Evolutionary conservation across 2,113 vertebrate species (phyloP).

Genomic region (Puntigrus tetrazona): DNA sequence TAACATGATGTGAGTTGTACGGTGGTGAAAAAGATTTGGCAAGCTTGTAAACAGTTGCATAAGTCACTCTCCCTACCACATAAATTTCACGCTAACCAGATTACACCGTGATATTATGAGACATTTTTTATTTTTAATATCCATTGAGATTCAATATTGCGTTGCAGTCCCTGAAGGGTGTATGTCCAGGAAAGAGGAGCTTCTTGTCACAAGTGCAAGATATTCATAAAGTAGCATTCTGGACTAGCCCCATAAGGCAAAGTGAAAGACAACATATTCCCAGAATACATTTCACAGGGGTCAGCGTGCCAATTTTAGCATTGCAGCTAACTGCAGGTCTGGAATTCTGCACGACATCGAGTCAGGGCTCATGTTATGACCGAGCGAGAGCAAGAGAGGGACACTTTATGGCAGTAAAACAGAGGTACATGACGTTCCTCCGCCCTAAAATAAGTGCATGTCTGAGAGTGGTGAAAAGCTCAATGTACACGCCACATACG

Average conservation of each 20-base stretch:
- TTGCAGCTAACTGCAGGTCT: constrained; percentile 62
- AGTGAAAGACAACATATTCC: constrained; percentile 71
- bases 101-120: background rate
- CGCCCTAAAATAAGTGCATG: constrained; percentile 24
- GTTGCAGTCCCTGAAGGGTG: background rate
- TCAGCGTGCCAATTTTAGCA: constrained; percentile 77
- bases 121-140: too few relatives aligned
- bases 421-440: constrained; percentile 46
- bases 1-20: background rate
- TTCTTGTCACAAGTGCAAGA: constrained; percentile 45
- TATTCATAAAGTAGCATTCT: constrained; percentile 37
- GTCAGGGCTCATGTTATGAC: constrained; percentile 51
- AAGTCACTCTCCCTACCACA: background rate
- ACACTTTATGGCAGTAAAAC: constrained; percentile 46
- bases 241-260: constrained; percentile 69
- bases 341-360: constrained; percentile 64
- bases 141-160: background rate
- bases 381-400: constrained; percentile 27
- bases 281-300: constrained; percentile 78
- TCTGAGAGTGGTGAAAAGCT: constrained; percentile 28
- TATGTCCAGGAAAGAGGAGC: constrained; percentile 37
- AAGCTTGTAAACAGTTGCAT: background rate
- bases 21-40: background rate
- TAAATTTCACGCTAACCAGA: background rate
- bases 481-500: constrained; percentile 1